Percentiles rank a stretch among this genome's conserved stretches.
Conservation (phyloP, 2,888 invertebrate genomes). For the Volucella inflata region DNA sequence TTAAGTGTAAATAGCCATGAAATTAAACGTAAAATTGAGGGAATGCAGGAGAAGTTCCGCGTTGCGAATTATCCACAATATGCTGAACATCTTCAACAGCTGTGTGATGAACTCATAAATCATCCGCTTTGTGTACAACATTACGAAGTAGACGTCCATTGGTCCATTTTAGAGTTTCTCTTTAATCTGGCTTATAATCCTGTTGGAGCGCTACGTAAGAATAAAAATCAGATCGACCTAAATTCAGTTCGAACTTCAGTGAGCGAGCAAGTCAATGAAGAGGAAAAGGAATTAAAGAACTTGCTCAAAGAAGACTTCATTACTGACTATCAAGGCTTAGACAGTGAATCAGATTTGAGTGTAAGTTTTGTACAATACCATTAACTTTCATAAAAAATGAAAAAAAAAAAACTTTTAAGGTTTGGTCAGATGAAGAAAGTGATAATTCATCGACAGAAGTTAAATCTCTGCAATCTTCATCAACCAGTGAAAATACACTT, state of each 20-base stretch:
- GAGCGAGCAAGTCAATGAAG: slow-evolving; percentile 42
- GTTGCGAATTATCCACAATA: slow-evolving; percentile 84
- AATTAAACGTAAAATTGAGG: slow-evolving; percentile 83
- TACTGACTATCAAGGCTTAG: slow-evolving; percentile 44
- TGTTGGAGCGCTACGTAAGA: slow-evolving; percentile 79
- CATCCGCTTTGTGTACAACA: slow-evolving; percentile 80
- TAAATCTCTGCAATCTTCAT: slow-evolving; percentile 19
- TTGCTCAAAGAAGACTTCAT: slow-evolving; percentile 78
- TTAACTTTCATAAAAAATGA: background rate
- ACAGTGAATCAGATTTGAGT: slow-evolving; percentile 79
- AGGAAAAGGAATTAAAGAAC: slow-evolving; percentile 74
- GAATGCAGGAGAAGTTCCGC: slow-evolving; percentile 83
- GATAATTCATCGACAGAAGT: slow-evolving; percentile 53
- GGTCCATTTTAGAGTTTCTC: slow-evolving; percentile 84
- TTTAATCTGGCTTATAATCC: slow-evolving; percentile 83
- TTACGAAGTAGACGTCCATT: slow-evolving; percentile 84
- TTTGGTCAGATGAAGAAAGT: slow-evolving; percentile 80
- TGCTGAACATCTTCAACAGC: slow-evolving; percentile 82
- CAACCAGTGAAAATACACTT: slow-evolving; percentile 29
- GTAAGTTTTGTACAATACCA: slow-evolving; percentile 73
- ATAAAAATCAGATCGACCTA: slow-evolving; percentile 77
- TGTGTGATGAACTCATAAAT: slow-evolving; percentile 80
- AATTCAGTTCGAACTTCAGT: slow-evolving; percentile 36
- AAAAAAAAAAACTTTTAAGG: slow-evolving; percentile 74
- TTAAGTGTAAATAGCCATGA: slow-evolving; percentile 84